These are phyloP conservation scores for Peromyscus californicus DNA, from an alignment of 2,113 vertebrate species.

Conservation along the genomic window DNA sequence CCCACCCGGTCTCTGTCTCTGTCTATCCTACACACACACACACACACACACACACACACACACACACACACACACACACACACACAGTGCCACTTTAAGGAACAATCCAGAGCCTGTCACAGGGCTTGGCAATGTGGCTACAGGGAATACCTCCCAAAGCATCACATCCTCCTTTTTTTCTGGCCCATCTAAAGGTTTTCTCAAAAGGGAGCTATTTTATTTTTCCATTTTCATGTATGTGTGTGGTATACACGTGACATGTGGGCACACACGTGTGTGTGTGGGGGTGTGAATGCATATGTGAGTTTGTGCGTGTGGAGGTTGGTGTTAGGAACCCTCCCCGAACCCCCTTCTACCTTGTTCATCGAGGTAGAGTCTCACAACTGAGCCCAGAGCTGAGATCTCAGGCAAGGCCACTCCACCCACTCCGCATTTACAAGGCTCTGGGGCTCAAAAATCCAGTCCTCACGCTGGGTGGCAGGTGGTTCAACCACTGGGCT, in stretches of 20 bases:
- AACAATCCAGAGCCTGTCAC: background rate
- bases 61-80: background rate
- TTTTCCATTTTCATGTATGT: background rate
- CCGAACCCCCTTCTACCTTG: background rate
- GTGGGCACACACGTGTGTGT: fast-evolving
- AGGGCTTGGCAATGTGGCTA: background rate
- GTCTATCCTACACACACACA: background rate
- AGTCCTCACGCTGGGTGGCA: background rate
- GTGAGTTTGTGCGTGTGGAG: too few relatives aligned
- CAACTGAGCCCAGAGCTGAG: background rate
- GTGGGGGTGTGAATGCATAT: background rate
- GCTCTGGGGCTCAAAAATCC: background rate
- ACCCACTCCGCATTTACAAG: background rate
- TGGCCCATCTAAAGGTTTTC: background rate
- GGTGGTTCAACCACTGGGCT: too few relatives aligned
- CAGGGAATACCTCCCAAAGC: background rate
- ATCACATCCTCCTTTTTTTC: background rate
- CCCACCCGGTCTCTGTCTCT: background rate
- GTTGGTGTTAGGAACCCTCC: background rate
- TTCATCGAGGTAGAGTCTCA: background rate
- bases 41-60: background rate
- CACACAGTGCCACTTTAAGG: background rate
- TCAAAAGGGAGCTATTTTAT: background rate
- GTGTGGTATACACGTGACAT: background rate
- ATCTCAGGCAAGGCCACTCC: background rate